Evolutionary conservation across 2,888 invertebrate species (phyloP), one percentile per base, ranked within the genome.

Genomic region (Pyrgus malvae): DNA sequence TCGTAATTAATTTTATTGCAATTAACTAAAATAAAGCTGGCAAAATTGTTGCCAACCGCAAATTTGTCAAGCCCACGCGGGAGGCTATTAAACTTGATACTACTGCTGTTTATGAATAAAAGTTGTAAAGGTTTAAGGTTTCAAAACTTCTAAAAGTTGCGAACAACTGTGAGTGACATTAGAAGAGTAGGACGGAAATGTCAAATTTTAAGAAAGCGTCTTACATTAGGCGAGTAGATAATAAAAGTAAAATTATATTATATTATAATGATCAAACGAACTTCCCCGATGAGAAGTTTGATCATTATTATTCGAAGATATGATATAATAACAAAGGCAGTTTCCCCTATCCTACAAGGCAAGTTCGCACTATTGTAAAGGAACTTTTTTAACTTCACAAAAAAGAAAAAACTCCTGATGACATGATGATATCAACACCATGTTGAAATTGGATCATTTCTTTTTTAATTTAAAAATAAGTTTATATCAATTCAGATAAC

Each of bases 181-280:
- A 63, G 57, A 46, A 54, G 55, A 58, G 57, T 58, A 56, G 58
- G 57, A 64, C 61, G 59, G 62, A 62, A 60, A 57, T 59, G 59
- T 65, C 59, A 58, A 59, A 50, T 61, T 61, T 57, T 48, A 48
- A 55, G 42, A 54, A 56, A 25, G 50, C 29, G 55, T 19, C 44
- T 11, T 21, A 33, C 7, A 45, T 2, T 14, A 8, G 9, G 2
- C 31, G 45, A 12, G 25, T 25, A n/a, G 31, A 4, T 8, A 8
- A 9, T 7, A 4, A 27, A 7, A 4, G 21, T 6, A 21, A 4
- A 21, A 21, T 3, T 21, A 21, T 21, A 4, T n/a, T n/a, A n/a
- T n/a, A n/a, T n/a, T n/a, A n/a, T n/a, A n/a, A n/a, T n/a, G n/a
- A n/a, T n/a, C n/a, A n/a, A n/a, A n/a, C n/a, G n/a, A n/a, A n/a